Evolutionary conservation across 2,113 vertebrate species (phyloP), one percentile per base, ranked within the genome.

Genomic region (Synchiropus splendidus): DNA sequence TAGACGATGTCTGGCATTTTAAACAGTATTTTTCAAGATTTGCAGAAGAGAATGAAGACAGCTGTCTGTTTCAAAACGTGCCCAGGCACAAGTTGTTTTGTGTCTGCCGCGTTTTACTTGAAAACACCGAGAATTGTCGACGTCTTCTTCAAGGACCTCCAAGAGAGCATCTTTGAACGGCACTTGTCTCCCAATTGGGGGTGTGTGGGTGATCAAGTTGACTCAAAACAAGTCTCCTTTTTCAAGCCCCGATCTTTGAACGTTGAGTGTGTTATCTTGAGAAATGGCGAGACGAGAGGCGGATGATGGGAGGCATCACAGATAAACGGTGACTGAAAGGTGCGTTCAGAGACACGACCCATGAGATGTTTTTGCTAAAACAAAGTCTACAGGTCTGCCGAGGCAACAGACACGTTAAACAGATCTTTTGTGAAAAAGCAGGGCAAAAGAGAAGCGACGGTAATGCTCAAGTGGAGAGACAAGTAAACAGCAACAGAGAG

Each of bases 401-500:
- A 48, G 16, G 44, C 62, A 48, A 34, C 49, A 48, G 58, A 70
- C 58, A 45, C 16, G 8, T 40, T 15, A 18, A 37, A 14, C 21
- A 33, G 55, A 46, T 65, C 16, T 39, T 16, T 43, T 52, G 45
- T 48, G 50, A 42, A 45, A 53, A 65, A 42, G 64, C 52, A 67
- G 51, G 54, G 64, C 51, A 71, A 59, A 47, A 64, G 57, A 58
- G 36, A 58, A 72, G 64, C 3, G 18, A 61, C 16, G 38, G 65
- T 78, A 16, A 33, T 63, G 59, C 47, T 75, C 36, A 54, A 58
- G 61, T 60, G 74, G 70, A 74, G 68, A 72, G 67, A 71, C 57
- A 51, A 70, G 65, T 53, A 70, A 55, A 66, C 74, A 72, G 69
- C 65, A 62, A 48, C 55, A 39, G 61, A 54, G 54, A 74, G 67